Conservation (phyloP, 2,888 invertebrate species). For the Ophion ellenae region DNA sequence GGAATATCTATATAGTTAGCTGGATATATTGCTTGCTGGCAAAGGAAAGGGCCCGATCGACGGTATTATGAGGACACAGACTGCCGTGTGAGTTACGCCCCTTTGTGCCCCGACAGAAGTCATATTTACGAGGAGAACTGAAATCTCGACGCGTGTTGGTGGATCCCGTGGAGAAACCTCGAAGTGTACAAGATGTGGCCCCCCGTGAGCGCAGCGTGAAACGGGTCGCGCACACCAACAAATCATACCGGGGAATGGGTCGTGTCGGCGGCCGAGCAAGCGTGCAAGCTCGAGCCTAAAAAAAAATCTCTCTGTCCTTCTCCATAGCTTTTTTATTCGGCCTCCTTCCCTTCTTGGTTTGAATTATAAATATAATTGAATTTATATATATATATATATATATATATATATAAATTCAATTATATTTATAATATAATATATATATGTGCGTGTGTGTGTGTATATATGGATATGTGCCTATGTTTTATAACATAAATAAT, state of each 20-base stretch:
- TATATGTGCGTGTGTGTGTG: too few relatives aligned
- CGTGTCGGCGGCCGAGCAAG: slow-evolving; percentile 40
- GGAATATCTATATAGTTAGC: not conserved
- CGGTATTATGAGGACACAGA: not conserved
- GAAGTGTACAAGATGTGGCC: slow-evolving; percentile 38
- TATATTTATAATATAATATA: too few relatives aligned
- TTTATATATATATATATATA: not conserved
- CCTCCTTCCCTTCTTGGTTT: slow-evolving; percentile 1
- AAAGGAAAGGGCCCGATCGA: not conserved
- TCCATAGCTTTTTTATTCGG: slow-evolving; percentile 32
- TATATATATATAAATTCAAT: too few relatives aligned
- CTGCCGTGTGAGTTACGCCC: not conserved
- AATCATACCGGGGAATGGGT: slow-evolving; percentile 56
- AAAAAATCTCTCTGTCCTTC: slow-evolving; percentile 1
- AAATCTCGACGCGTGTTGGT: slow-evolving; percentile 32
- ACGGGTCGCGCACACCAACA: slow-evolving; percentile 55
- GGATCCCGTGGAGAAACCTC: slow-evolving; percentile 43
- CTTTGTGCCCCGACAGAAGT: not conserved
- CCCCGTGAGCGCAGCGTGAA: slow-evolving; percentile 59
- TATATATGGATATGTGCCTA: not conserved
- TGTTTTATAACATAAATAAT: not conserved
- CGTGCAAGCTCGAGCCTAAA: slow-evolving; percentile 33
- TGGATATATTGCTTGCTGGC: not conserved
- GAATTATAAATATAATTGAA: not conserved
- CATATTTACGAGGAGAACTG: slow-evolving; percentile 13